Base-by-base conservation (phyloP, 2,888 invertebrate species). In the Micoletzkya japonica region DNA sequence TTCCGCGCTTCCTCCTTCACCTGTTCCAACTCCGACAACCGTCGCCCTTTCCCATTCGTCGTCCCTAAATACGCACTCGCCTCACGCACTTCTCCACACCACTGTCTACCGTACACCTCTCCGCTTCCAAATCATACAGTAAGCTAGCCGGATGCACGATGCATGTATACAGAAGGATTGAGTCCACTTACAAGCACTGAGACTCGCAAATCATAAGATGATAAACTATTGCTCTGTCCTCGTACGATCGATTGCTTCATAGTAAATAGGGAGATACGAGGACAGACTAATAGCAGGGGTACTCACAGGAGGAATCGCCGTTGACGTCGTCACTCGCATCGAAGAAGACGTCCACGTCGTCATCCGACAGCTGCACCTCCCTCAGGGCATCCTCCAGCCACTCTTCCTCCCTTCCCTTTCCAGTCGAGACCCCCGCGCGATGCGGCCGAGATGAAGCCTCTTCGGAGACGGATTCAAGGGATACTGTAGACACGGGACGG, bases 381-480 rank as follows among this genome's bases (percentile, higher is more conserved):
- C 34, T 34, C 39, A 28, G 28, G 4, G 1, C 28, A 1, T 28
- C 39, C 28, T n/a, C 30, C 58, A 6, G n/a, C 56, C 56, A 56
- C 28, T 17, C 32, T 32, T 30, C 56, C 56, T 32, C 37, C 58
- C 26, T 17, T 37, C 37, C 37, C 58, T 7, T 10, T 17, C 26
- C 26, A 28, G 28, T 59, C 59, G 4, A 24, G 32, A 2, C 63
- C 24, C 50, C 63, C n/a, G 24, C 32, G 34, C 49, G 44, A 4
- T 10, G 7, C 50, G 44, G 44, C 26, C 39, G 26, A 2, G 54
- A 39, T 1, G 50, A 24, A 2, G 63, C n/a, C 34, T 63, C 63
- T 37, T 63, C 63, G 24, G 39, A 36, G 34, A 63, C 63, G 30
- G 63, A 63, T 14, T 63, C 63, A 32, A 63, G 50, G 2, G 63